A percentile compares a stretch with the other conserved stretches of the same genome.
Evolutionary conservation across 2,797 vertebrate genomes (phyloP).

Genomic region (Sebastes steindachneri): DNA sequence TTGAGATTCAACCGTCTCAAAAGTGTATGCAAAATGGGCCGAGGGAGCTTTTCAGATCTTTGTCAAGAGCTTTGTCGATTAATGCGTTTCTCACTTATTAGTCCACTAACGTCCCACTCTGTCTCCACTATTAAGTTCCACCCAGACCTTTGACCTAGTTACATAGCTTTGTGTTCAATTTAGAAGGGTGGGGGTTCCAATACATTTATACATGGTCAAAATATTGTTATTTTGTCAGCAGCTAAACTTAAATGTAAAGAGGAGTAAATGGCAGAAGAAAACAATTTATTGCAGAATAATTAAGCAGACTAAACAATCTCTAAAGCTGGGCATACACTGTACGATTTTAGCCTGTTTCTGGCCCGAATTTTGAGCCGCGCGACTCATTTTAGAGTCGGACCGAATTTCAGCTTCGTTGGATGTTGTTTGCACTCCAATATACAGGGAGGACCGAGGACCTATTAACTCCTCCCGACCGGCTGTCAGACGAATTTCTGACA

Average conservation of each 20-base stretch:
- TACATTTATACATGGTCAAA: background rate
- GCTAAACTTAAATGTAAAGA: background rate
- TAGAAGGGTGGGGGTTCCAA: background rate
- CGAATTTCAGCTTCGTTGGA: too few species aligned
- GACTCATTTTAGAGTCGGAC: too few species aligned
- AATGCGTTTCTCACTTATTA: background rate
- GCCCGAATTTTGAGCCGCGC: too few species aligned
- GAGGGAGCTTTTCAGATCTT: background rate
- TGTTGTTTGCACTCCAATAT: too few species aligned
- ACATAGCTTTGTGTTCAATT: background rate
- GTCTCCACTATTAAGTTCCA: background rate
- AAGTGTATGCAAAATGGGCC: background rate
- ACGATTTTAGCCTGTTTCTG: too few species aligned
- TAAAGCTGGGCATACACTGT: too few species aligned
- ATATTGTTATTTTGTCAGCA: too few species aligned
- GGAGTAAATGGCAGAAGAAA: too few species aligned
- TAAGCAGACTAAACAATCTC: background rate
- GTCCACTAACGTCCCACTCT: background rate
- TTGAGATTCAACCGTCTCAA: background rate
- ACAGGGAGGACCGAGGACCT: too few species aligned
- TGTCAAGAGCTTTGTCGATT: background rate
- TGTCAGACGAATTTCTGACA: too few species aligned
- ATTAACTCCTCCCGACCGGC: too few species aligned
- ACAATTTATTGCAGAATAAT: background rate
- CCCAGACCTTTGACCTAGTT: background rate